Evolutionary conservation across 1,140 invertebrate species (phyloP), one percentile per base, ranked within the genome.

Genomic region (Drosophila equinoxialis): DNA sequence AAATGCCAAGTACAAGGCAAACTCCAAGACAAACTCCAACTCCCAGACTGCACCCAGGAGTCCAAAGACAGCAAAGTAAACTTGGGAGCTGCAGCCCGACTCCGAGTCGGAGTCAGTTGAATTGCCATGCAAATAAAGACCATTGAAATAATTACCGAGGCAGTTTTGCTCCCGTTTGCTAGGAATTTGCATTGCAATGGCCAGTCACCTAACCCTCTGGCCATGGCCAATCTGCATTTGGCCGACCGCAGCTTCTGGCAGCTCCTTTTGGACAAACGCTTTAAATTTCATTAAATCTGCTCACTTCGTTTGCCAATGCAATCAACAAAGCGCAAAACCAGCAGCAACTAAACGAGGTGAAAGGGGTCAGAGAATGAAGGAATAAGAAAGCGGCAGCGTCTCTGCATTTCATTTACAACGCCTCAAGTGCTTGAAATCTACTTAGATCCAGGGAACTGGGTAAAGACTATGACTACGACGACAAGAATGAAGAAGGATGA

Each of bases 271-370:
- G 75, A 77, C 74, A 78, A 51, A 67, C 72, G 69, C 71, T 86
- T 86, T 83, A 87, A 86, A 86, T 87, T 87, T 87, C 83, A 87
- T 87, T 87, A 87, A 87, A 87, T 87, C 83, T 77, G 84, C 77
- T 89, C 84, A 87, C 83, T 87, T 87, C 83, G 83, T 87, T 87
- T 87, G 84, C 84, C 79, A 87, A 87, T 87, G 84, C 83, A 87
- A 87, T 87, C 83, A 87, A 69, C 83, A 87, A 67, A 45, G 79
- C 79, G 70, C 58, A 20, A 51, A 37, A n/a, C 45, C 37, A 30
- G 35, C 37, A 30, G 35, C 2, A 37, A 48, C 30, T n/a, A 14
- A 17, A 65, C 60, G 58, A 65, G 68, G 65, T 64, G 62, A 37
- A 57, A 17, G 58, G 60, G 73, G 55, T 57, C 57, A 59, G 39